Evolutionary conservation across 1,140 invertebrate species (phyloP).

Genomic region (Tribolium madens): DNA sequence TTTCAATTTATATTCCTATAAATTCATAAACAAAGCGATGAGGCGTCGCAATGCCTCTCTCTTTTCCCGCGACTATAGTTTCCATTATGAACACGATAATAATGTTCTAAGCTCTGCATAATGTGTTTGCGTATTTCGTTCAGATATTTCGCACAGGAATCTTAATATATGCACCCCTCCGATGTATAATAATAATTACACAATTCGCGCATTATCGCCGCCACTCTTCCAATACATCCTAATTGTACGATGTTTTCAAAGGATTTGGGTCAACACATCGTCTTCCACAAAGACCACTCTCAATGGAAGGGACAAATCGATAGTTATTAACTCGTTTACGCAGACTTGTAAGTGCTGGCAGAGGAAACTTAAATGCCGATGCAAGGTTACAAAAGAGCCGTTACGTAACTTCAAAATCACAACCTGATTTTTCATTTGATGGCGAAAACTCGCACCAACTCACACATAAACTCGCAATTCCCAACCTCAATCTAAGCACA

Average conservation of each 20-base stretch:
- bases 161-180: slow-evolving; percentile 33
- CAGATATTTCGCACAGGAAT: slow-evolving; percentile 9
- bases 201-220: slow-evolving; percentile 21
- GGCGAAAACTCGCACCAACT: neutral
- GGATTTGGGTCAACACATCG: slow-evolving; percentile 29
- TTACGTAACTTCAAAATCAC: slow-evolving; percentile 8
- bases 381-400: slow-evolving; percentile 17
- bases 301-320: slow-evolving; percentile 27
- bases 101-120: slow-evolving; percentile 27
- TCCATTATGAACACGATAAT: slow-evolving; percentile 24
- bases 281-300: neutral
- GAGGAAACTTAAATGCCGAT: slow-evolving; percentile 6
- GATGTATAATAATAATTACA: slow-evolving; percentile 12
- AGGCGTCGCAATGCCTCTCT: neutral
- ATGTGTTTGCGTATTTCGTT: slow-evolving; percentile 22
- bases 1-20: slow-evolving; percentile 19
- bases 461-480: slow-evolving; percentile 15
- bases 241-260: slow-evolving; percentile 9
- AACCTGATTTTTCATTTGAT: slow-evolving; percentile 9
- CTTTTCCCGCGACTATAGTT: neutral
- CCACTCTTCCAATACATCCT: slow-evolving; percentile 16
- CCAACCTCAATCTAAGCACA: slow-evolving; percentile 11
- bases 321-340: slow-evolving; percentile 39
- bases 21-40: slow-evolving; percentile 2
- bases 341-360: slow-evolving; percentile 28